These are phyloP conservation scores for Chloroceryle amazona DNA, from an alignment of 2,797 vertebrate species.

Conservation along the genomic window DNA sequence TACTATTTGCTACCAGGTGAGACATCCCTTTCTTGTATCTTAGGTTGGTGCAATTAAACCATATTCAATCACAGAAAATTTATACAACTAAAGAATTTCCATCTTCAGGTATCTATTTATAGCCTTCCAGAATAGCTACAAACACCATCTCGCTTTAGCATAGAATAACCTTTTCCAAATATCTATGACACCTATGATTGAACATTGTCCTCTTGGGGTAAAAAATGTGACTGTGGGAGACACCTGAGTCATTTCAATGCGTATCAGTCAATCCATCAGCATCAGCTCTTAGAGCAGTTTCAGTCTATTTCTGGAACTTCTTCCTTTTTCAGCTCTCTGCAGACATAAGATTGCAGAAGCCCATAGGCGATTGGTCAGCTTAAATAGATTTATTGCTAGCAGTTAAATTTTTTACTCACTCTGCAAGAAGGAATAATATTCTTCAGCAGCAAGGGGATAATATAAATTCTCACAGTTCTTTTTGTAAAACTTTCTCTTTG, in stretches of 20 bases:
- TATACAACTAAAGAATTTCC: background rate
- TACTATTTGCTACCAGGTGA: background rate
- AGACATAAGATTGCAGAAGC: background rate
- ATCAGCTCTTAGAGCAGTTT: background rate
- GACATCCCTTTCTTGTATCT: background rate
- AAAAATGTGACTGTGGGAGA: background rate
- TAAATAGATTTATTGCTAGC: background rate
- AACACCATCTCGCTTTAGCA: background rate
- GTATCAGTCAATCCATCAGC: background rate
- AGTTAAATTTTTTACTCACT: background rate
- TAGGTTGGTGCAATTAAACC: background rate
- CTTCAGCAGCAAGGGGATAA: background rate
- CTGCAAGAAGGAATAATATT: background rate
- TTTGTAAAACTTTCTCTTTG: background rate
- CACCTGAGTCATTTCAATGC: background rate
- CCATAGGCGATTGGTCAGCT: background rate
- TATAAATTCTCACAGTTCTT: fast-evolving
- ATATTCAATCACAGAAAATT: background rate
- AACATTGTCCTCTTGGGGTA: background rate
- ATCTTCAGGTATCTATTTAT: background rate
- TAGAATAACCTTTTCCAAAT: background rate
- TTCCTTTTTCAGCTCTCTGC: background rate
- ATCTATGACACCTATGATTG: fast-evolving
- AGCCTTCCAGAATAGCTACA: background rate
- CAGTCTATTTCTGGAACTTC: conserved; percentile 9